Evolutionary conservation across 2,797 vertebrate genomes (phyloP).

Genomic region (Enteromius afrohamiltoni): DNA sequence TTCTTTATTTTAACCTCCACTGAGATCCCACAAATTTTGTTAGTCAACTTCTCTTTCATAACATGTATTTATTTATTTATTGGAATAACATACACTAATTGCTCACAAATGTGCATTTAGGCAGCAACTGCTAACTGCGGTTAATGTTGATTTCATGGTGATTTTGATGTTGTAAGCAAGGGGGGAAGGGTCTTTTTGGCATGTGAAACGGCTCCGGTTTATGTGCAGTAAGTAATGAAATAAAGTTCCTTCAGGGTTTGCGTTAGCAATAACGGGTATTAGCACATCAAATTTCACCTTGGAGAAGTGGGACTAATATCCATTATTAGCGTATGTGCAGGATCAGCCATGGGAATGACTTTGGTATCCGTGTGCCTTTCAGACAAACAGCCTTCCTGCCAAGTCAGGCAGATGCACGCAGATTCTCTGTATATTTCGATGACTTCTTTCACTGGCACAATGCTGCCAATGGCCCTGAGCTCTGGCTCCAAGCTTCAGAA

Average conservation of each 20-base stretch:
- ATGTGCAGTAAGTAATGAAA: constrained; percentile 25
- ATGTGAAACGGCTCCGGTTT: not conserved
- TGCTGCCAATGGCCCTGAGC: constrained; percentile 64
- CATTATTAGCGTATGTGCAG: constrained; percentile 64
- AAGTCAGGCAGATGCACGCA: constrained; percentile 63
- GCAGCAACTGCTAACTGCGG: not conserved
- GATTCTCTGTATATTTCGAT: constrained; percentile 51
- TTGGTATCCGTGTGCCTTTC: constrained; percentile 54
- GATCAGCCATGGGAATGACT: constrained; percentile 61
- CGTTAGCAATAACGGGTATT: constrained; percentile 65
- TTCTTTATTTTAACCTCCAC: not conserved
- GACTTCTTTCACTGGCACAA: constrained; percentile 52
- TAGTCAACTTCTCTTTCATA: not conserved
- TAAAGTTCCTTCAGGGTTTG: constrained; percentile 9
- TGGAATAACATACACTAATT: not conserved
- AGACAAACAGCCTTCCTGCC: constrained; percentile 58
- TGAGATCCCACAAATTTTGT: constrained; percentile 1
- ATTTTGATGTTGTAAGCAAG: not conserved
- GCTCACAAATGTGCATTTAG: not conserved
- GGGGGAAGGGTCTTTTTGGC: not conserved
- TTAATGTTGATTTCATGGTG: not conserved
- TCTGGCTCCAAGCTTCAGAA: constrained; percentile 62
- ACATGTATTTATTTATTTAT: not conserved
- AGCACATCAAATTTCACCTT: constrained; percentile 57
- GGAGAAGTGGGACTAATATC: constrained; percentile 45